Evolutionary conservation across 2,113 vertebrate species (phyloP).

Genomic region (Rousettus leschenaultii): DNA sequence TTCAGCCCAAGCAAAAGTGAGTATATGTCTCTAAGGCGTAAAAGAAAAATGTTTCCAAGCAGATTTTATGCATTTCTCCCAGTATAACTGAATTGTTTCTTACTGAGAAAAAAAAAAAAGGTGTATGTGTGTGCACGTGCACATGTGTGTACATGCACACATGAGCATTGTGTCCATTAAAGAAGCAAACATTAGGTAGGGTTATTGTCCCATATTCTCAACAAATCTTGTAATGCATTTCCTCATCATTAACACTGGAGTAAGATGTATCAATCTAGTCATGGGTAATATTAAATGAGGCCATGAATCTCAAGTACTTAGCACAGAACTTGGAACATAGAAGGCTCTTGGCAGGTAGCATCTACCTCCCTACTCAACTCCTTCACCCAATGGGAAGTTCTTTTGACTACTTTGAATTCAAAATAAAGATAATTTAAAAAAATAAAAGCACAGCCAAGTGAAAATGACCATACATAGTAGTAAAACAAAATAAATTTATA

Average conservation of each 20-base stretch:
- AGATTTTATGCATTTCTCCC: neutral
- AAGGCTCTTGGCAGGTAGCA: neutral
- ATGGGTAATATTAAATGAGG: neutral
- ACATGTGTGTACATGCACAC: neutral
- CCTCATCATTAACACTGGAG: neutral
- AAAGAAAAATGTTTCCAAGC: neutral
- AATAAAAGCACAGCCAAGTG: neutral
- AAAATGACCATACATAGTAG: neutral
- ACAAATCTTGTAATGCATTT: neutral
- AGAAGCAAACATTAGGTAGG: neutral
- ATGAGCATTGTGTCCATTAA: neutral
- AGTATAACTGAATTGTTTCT: neutral
- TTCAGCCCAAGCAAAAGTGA: neutral
- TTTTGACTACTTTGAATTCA: neutral
- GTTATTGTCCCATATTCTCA: neutral
- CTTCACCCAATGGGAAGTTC: neutral
- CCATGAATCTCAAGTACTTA: neutral
- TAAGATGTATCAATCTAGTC: neutral
- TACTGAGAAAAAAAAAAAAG: neutral
- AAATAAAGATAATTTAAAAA: neutral
- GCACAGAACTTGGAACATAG: neutral
- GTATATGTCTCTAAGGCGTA: neutral
- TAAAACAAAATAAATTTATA: neutral
- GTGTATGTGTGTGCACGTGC: neutral
- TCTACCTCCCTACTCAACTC: neutral